Percentiles rank a stretch among this genome's conserved stretches.
Conservation (phyloP, 2,797 vertebrate species). For the Steatocranus sp. region DNA sequence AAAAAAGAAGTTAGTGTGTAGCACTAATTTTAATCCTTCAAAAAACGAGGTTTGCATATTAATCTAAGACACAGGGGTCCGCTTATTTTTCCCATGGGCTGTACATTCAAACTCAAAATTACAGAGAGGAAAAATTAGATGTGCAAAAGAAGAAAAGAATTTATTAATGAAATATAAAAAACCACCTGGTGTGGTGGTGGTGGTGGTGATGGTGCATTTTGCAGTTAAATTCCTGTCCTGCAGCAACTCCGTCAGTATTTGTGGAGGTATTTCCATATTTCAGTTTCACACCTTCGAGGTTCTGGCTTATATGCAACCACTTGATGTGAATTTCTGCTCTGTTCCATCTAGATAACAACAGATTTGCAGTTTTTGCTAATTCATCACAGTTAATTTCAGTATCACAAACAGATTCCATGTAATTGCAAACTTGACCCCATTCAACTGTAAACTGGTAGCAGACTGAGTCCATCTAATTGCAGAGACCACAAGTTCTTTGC, state of each 20-base stretch:
- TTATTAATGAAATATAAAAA: background rate
- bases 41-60: background rate
- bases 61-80: background rate
- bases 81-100: background rate
- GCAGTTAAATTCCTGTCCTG: background rate
- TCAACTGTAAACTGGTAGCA: background rate
- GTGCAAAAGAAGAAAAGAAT: background rate
- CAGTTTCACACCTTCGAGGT: background rate
- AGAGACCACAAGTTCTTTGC: accelerated
- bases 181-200: background rate
- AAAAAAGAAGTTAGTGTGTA: accelerated
- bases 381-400: background rate
- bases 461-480: background rate
- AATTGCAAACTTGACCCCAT: background rate
- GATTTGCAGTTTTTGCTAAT: background rate
- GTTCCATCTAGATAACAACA: background rate
- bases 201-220: background rate
- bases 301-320: background rate
- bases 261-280: background rate
- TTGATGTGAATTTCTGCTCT: background rate
- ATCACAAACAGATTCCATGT: background rate
- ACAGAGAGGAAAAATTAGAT: background rate
- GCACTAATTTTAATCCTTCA: background rate
- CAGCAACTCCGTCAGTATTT: accelerated
- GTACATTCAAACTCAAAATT: background rate